Evolutionary conservation across 2,113 vertebrate genomes (phyloP), one percentile per base, ranked within the genome.

Genomic region (Turdus rufiventris): DNA sequence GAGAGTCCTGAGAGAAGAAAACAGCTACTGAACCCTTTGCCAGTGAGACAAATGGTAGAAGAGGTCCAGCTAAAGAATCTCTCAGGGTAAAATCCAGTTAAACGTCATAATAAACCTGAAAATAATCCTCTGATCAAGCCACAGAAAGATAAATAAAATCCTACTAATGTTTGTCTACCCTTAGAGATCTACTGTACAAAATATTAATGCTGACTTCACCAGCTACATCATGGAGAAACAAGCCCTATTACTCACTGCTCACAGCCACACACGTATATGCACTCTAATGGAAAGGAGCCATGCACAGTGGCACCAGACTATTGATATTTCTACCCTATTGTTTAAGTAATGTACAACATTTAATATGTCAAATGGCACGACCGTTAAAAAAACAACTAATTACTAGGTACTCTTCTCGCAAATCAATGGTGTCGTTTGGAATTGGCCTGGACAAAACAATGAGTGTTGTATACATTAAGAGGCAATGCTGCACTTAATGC

Each of bases 241-340:
- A 63, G 81, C 29, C 70, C 48, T 91, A 81, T 96, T 96, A 93
- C 73, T 96, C 94, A 93, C 91, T 50, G 21, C 77, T 91, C 87
- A 91, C 58, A 80, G 84, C 47, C 84, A 93, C 56, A 56, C 66
- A 90, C 34, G 80, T 83, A 73, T 54, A 79, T 83, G 76, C 80
- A 85, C 83, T 92, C 91, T 93, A 96, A 97, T 95, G 95, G 96
- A 95, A 95, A 95, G 75, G 50, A 96, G 80, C 34, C 76, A 88
- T 94, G 80, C 91, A 76, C 34, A 63, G 54, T 92, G 91, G 96
- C 92, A 97, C 96, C 94, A 96, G 92, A 93, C 87, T 97, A 96
- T 96, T 95, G 95, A 96, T 93, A 96, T 90, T 96, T 91, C 45
- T 84, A 81, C 58, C 33, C 63, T 75, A 43, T 78, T 89, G 83